These are phyloP conservation scores for Ovibos moschatus DNA, from an alignment of 2,113 vertebrate genomes.

Conservation along the genomic window DNA sequence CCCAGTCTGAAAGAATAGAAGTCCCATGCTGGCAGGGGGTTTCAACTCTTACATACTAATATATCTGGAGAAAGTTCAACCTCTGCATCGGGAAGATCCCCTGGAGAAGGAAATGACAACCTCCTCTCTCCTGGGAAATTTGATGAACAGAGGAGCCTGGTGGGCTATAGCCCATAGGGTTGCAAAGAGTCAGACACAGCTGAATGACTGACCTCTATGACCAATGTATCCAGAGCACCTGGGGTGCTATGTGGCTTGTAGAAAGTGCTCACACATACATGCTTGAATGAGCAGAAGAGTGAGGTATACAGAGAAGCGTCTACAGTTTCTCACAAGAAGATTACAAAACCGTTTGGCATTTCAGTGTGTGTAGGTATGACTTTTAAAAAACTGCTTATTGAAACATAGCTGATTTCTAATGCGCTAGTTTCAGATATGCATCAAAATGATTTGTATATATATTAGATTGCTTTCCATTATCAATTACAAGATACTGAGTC, in stretches of 20 bases:
- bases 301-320: neutral
- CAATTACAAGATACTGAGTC: neutral
- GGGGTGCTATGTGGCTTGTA: neutral
- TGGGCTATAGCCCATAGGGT: neutral
- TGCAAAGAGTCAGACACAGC: neutral
- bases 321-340: neutral
- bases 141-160: neutral
- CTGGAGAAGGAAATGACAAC: neutral
- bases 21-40: neutral
- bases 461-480: neutral
- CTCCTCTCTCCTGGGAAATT: neutral
- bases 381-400: neutral
- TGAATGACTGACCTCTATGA: neutral
- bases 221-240: neutral
- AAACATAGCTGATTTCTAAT: neutral
- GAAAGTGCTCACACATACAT: neutral
- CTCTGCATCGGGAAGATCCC: neutral
- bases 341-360: neutral
- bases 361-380: neutral
- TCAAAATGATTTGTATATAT: neutral
- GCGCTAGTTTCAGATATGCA: neutral
- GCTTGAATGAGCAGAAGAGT: neutral
- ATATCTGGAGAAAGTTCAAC: neutral
- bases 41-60: neutral
- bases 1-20: neutral